Conservation (phyloP, 2,113 vertebrate species). For the Hystrix cristata region DNA sequence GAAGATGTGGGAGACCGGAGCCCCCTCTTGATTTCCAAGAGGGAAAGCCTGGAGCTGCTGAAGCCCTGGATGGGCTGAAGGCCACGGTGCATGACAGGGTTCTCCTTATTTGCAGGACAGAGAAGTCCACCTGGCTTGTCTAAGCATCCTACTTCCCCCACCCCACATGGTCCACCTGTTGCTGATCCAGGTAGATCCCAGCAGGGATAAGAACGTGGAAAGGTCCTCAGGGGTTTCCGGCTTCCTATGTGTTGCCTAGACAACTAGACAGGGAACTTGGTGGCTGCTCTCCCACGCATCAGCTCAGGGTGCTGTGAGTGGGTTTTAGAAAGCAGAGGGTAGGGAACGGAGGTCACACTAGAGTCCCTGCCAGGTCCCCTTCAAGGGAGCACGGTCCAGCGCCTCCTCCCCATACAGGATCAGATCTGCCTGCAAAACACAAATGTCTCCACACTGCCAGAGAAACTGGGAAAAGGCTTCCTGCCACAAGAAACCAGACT, state of each 20-base stretch:
- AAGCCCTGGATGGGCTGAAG: not conserved
- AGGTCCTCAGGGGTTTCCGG: not conserved
- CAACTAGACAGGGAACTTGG: not conserved
- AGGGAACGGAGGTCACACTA: no score
- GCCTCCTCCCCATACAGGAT: not conserved
- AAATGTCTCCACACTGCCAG: rapidly evolving
- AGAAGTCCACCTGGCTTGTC: rapidly evolving
- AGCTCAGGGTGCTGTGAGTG: rapidly evolving
- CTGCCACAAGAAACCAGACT: not conserved
- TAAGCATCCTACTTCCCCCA: rapidly evolving
- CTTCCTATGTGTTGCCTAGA: not conserved
- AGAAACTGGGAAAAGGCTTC: not conserved
- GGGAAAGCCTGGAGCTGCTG: not conserved
- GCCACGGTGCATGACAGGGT: no score
- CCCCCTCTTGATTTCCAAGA: not conserved
- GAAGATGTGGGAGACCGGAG: not conserved
- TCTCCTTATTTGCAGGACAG: not conserved
- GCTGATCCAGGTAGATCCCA: no score
- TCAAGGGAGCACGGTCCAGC: not conserved
- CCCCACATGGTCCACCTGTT: rapidly evolving
- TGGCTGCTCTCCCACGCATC: not conserved
- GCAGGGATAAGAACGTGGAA: not conserved
- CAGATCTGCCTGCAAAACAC: not conserved
- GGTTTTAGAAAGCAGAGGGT: not conserved
- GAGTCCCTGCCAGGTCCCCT: not conserved